Evolutionary conservation across 2,113 vertebrate genomes (phyloP), one percentile per base, ranked within the genome.

Genomic region (Lophochroa leadbeateri): DNA sequence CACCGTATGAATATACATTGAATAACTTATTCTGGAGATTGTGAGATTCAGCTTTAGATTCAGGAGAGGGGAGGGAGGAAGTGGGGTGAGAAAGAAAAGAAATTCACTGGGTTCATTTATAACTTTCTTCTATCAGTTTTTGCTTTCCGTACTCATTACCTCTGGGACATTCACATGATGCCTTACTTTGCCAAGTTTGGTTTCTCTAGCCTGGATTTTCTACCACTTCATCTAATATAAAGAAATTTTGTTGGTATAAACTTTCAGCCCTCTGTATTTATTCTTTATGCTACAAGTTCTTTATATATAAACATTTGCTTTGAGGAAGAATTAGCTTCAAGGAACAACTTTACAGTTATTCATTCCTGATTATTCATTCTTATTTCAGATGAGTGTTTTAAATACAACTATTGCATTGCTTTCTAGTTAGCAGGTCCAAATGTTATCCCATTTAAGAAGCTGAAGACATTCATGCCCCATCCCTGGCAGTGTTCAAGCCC

Each of bases 361-460:
- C 6, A 29, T 65, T 70, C 13, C 24, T 78, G 44, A 20, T 44
- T 55, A 13, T 61, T 60, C 7, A 33, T 61, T 70, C 23, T 49
- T 50, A 25, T 81, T 37, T 83, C 64, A 70, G 9, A 67, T 37
- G 14, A 46, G 12, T 67, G 4, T 47, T 94, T 67, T 76, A 33
- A 60, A 5, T 76, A 17, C 31, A 77, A 11, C 10, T 37, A 0
- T 37, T 47, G 2, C 1, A 1, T 47, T 78, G 19, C 13, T 86
- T 82, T 87, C 60, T 75, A 19, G 13, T 47, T 55, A 90, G 12
- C 6, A n/a, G 11, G 27, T 74, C 35, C 16, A 35, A 53, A 78
- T 50, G 2, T 24, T 37, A 11, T 0, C 29, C 25, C 23, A 0
- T 47, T 52, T 27, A 57, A 76, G 52, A 57, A 13, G 15, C 35